Conservation (phyloP, 2,888 invertebrate species). For the Magallana nippona region DNA sequence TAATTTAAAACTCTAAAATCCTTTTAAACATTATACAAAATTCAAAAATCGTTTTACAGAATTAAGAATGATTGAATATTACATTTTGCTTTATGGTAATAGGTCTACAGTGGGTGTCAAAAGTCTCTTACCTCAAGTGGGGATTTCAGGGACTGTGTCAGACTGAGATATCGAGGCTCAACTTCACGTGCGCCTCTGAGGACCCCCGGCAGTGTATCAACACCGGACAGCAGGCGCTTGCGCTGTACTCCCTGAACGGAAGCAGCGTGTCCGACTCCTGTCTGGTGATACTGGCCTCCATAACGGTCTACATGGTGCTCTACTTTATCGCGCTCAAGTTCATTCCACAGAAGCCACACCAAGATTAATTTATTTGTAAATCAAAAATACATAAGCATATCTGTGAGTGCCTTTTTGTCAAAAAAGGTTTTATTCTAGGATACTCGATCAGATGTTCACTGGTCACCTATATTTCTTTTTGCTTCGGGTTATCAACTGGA, state of each 20-base stretch:
- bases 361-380: conserved; percentile 54
- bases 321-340: conserved; percentile 67
- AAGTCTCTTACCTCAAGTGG: conserved; percentile 73
- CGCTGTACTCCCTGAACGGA: conserved; percentile 65
- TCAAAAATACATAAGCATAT: conserved; percentile 31
- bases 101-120: conserved; percentile 72
- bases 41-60: no score
- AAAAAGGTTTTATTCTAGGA: background rate
- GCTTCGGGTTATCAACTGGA: background rate
- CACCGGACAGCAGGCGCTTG: conserved; percentile 67
- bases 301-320: conserved; percentile 63
- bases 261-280: conserved; percentile 62
- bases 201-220: conserved; percentile 60
- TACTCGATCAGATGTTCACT: background rate
- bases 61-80: no score
- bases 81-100: conserved; percentile 41
- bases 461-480: background rate
- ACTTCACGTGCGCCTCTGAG: conserved; percentile 63
- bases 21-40: no score
- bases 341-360: conserved; percentile 72
- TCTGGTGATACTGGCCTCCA: conserved; percentile 60
- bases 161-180: conserved; percentile 63
- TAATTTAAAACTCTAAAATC: no score
- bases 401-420: conserved; percentile 38
- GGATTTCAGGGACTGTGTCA: conserved; percentile 71